phyloP scores from a whole-genome alignment of 2,888 invertebrate genomes.

The Salticus scenicus region DNA sequence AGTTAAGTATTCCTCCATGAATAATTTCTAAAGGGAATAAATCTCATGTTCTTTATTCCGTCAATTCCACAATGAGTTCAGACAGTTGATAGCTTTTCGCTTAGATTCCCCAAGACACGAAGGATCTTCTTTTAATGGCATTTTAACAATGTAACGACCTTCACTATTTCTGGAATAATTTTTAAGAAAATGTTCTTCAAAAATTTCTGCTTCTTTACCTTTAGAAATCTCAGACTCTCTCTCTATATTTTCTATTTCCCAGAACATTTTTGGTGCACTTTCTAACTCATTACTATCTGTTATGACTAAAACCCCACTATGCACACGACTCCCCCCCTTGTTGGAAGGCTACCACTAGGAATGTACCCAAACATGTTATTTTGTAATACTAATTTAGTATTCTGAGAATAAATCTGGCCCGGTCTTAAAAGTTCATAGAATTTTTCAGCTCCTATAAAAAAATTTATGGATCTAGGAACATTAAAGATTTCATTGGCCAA shows the following conservation, averaged over 20 bases:
- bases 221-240: not conserved
- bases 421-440: too few relatives aligned
- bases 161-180: not conserved
- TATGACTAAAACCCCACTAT: too few relatives aligned
- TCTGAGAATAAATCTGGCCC: not conserved
- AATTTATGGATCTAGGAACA: not conserved
- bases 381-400: not conserved
- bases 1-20: constrained; percentile 4
- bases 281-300: not conserved
- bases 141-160: not conserved
- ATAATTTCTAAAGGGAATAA: not conserved
- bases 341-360: not conserved
- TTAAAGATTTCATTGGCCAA: too few relatives aligned
- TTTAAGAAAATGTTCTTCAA: not conserved
- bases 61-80: not conserved
- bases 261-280: not conserved
- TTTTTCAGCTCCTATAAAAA: too few relatives aligned
- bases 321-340: too few relatives aligned
- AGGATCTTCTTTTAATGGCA: not conserved
- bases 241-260: too few relatives aligned
- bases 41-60: not conserved
- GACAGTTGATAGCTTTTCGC: too few relatives aligned
- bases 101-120: not conserved
- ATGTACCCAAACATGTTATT: not conserved
- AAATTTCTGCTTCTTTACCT: not conserved